Conservation (phyloP, 2,113 vertebrate species). For the Dipodomys merriami region DNA sequence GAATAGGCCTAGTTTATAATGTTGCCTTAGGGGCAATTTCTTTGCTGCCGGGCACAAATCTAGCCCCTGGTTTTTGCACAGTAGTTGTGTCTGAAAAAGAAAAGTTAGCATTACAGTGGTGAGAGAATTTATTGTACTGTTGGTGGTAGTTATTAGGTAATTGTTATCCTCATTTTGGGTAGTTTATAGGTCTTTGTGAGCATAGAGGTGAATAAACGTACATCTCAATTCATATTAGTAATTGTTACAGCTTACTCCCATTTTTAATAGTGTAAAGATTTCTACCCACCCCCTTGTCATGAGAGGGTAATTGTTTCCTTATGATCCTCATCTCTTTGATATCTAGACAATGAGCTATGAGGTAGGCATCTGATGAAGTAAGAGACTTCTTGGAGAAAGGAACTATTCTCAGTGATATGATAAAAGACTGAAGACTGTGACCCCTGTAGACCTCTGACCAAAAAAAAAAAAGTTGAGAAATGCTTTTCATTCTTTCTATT, state of each 20-base stretch:
- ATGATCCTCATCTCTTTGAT: slow-evolving; percentile 64
- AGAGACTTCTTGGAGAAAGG: slow-evolving; percentile 40
- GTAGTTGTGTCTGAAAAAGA: slow-evolving; percentile 56
- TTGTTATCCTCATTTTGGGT: slow-evolving; percentile 64
- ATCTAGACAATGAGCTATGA: background rate
- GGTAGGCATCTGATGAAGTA: slow-evolving; percentile 53
- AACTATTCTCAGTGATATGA: background rate
- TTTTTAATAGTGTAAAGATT: slow-evolving; percentile 66
- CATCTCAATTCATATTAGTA: slow-evolving; percentile 32
- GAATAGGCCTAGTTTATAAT: slow-evolving; percentile 68
- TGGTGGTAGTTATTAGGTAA: background rate
- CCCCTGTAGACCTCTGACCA: background rate
- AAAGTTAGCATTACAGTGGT: slow-evolving; percentile 51
- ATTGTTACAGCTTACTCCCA: slow-evolving; percentile 60
- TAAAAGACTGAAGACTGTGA: background rate
- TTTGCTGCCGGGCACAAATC: slow-evolving; percentile 41
- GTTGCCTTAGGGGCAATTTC: slow-evolving; percentile 65
- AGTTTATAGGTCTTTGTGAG: slow-evolving; percentile 52
- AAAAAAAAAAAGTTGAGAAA: slow-evolving; percentile 58
- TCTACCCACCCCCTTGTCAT: background rate
- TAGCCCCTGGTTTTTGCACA: background rate
- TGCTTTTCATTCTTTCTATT: slow-evolving; percentile 44
- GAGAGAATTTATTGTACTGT: slow-evolving; percentile 64
- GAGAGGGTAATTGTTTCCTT: slow-evolving; percentile 76
- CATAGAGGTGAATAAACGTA: slow-evolving; percentile 74